Conservation (phyloP, 2,113 vertebrate species). For the Cryptomyrus ogoouensis region DNA sequence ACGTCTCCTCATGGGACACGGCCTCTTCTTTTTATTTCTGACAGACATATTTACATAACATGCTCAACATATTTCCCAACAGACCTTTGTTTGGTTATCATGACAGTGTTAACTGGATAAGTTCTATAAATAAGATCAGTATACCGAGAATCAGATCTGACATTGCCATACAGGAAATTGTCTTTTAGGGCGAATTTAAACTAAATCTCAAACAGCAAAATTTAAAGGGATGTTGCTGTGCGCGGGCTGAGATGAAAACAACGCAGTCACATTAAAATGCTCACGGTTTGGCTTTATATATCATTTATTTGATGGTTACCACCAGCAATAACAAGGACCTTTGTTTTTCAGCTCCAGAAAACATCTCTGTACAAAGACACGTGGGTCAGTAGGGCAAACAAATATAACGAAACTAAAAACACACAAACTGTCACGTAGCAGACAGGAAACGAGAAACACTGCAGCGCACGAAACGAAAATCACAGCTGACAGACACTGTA, state of each 20-base stretch:
- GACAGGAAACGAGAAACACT: neutral
- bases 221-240: neutral
- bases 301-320: constrained; percentile 2
- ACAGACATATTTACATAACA: neutral
- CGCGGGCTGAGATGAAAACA: neutral
- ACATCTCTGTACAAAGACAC: neutral
- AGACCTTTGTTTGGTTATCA: neutral
- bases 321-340: neutral
- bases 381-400: no score
- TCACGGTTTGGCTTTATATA: neutral
- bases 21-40: neutral
- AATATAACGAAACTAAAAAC: neutral
- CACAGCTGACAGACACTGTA: neutral
- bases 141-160: neutral
- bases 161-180: neutral
- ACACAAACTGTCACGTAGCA: neutral
- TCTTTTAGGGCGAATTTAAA: neutral
- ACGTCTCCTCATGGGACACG: neutral
- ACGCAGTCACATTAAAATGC: neutral
- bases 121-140: neutral
- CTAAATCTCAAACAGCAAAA: neutral
- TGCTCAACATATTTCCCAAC: neutral
- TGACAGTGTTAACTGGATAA: neutral
- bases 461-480: neutral
- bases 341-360: neutral